phyloP scores from a whole-genome alignment of 2,113 vertebrate genomes.

The Eublepharis macularius region DNA sequence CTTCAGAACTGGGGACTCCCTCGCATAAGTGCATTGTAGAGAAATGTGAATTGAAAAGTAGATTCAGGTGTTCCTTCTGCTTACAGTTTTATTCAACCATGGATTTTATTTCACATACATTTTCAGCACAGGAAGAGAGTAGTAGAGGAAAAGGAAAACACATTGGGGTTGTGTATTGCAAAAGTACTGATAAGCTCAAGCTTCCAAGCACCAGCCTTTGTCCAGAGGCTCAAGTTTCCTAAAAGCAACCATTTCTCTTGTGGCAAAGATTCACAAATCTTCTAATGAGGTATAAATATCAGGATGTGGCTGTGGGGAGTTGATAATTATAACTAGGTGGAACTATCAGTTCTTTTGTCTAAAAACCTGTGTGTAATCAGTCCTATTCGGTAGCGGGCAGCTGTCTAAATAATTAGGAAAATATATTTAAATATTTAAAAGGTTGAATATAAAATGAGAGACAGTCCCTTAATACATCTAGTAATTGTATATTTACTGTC shows the following conservation, averaged over 20 bases:
- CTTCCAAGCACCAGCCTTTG: not conserved
- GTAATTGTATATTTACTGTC: not conserved
- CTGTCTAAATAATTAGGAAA: too few species aligned
- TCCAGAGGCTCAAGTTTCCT: not conserved
- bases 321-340: not conserved
- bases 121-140: not conserved
- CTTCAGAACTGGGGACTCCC: not conserved
- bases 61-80: not conserved
- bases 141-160: too few species aligned
- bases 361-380: not conserved
- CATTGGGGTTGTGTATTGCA: not conserved
- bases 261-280: not conserved
- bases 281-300: not conserved
- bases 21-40: not conserved
- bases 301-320: not conserved
- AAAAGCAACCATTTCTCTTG: not conserved
- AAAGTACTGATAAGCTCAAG: too few species aligned
- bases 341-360: not conserved
- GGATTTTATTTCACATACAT: not conserved
- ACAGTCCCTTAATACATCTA: not conserved
- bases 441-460: not conserved
- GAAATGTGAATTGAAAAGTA: not conserved
- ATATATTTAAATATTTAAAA: too few species aligned
- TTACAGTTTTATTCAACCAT: not conserved
- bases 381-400: too few species aligned